Evolutionary conservation across 2,888 invertebrate genomes (phyloP), one percentile per base, ranked within the genome.

Genomic region (Trichopria drosophilae): DNA sequence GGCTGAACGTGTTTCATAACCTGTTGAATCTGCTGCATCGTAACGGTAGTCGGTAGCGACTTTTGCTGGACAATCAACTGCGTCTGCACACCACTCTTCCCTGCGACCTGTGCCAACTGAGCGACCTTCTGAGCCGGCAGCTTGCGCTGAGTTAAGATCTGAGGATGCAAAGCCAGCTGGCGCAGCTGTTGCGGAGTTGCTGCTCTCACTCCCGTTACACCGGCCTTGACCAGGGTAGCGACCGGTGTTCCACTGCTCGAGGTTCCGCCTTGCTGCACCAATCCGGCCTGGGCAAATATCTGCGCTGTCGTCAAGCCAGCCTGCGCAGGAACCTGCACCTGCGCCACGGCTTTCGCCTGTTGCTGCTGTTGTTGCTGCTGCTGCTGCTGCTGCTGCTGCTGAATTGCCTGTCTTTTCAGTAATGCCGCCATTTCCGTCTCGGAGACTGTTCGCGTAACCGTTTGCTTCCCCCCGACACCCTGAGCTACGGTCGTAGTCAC

Each of bases 11-110:
- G 83, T 55, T 85, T 83, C 72, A 87, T 82, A 9, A 87, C 84
- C 67, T 88, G 87, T 55, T 87, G 87, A 32, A 88, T 81, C 66
- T 88, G 88, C 61, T 88, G 87, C 51, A 88, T 83, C 0, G 86
- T 86, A 71, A 87, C 82, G 0, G 84, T 81, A 1, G 82, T 79
- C 0, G 84, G 80, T 24, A 83, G 58, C 3, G 81, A 79, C 61
- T 84, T 84, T 12, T 83, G 82, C 39, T 85, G 86, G 3, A 90
- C 87, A 41, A 90, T 85, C 51, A 90, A 76, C 62, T 87, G 87
- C 0, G 86, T 81, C 18, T 83, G 82, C 3, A 82, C 78, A 4
- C 82, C 82, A 44, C 73, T 71, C 60, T 73, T 72, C 4, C 69
- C 71, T 22, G 76, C 55, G 1, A 78, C 76, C 64, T 82, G 82